phyloP scores from a whole-genome alignment of 2,113 vertebrate species.

The Poecile atricapillus region DNA sequence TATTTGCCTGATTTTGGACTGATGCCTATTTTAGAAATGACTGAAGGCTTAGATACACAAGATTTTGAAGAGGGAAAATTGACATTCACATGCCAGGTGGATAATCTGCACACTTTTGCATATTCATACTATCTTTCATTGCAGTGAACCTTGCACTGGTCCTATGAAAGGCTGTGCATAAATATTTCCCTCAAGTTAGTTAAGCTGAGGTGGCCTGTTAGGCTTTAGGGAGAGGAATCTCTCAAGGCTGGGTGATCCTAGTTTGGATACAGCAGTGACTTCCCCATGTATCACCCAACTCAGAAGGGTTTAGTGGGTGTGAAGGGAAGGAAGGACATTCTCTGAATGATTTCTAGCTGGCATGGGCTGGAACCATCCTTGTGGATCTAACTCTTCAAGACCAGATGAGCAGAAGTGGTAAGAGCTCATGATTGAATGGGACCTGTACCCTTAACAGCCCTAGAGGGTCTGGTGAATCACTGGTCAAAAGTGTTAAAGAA shows the following conservation, averaged over 20 bases:
- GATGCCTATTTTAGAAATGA: neutral
- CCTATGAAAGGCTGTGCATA: neutral
- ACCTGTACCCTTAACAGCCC: neutral
- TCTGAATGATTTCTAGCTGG: neutral
- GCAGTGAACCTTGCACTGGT: neutral
- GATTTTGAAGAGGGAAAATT: neutral
- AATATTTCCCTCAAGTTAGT: neutral
- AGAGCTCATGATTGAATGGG: neutral
- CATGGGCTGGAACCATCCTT: neutral
- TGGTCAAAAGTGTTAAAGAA: neutral
- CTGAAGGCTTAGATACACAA: neutral
- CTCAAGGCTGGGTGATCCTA: neutral
- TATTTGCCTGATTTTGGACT: neutral
- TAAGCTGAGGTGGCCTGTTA: neutral
- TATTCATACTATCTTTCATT: neutral
- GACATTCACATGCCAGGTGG: neutral
- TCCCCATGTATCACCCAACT: neutral
- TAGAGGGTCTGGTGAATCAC: neutral
- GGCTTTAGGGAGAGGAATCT: neutral
- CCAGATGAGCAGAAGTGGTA: neutral
- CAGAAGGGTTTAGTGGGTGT: accelerated
- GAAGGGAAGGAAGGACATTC: neutral
- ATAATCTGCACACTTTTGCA: neutral
- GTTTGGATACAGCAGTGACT: neutral
- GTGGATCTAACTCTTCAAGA: neutral